Conservation (phyloP, 2,888 invertebrate genomes). For the Romanomermis culicivorax region DNA sequence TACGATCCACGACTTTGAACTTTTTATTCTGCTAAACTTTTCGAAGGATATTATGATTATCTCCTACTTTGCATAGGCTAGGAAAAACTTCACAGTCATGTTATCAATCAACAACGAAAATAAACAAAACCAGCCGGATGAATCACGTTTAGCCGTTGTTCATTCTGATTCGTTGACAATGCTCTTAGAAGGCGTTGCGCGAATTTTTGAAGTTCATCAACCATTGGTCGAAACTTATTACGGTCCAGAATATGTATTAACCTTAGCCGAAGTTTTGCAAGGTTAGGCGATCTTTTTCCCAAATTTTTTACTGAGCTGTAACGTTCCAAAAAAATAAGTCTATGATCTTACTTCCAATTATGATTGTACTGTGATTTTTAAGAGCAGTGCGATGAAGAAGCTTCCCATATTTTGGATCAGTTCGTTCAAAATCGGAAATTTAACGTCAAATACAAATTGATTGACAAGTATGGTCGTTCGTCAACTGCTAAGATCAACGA, state of each 20-base stretch:
- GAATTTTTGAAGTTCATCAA: slow-evolving; percentile 44
- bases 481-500: background rate
- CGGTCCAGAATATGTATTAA: slow-evolving; percentile 50
- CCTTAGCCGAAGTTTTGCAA: slow-evolving; percentile 50
- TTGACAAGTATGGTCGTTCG: slow-evolving; percentile 21
- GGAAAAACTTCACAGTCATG: slow-evolving; percentile 20
- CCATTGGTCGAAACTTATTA: slow-evolving; percentile 71
- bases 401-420: slow-evolving; percentile 42
- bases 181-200: slow-evolving; percentile 61
- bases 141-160: slow-evolving; percentile 51
- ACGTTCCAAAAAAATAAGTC: too few relatives aligned
- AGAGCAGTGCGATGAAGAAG: slow-evolving; percentile 45
- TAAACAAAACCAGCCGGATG: too few relatives aligned
- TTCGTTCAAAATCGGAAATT: slow-evolving; percentile 48
- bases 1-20: too few relatives aligned
- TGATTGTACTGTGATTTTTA: slow-evolving; percentile 21
- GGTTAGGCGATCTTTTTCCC: slow-evolving; percentile 41
- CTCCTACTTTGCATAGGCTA: too few relatives aligned
- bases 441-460: slow-evolving; percentile 41
- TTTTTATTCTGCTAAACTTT: too few relatives aligned
- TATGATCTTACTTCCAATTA: too few relatives aligned
- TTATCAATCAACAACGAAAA: slow-evolving; percentile 27
- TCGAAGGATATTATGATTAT: too few relatives aligned
- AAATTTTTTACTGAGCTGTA: too few relatives aligned
- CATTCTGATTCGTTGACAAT: slow-evolving; percentile 65